Evolutionary conservation across 2,888 invertebrate species (phyloP), one percentile per base, ranked within the genome.

Genomic region (Bombylius major): DNA sequence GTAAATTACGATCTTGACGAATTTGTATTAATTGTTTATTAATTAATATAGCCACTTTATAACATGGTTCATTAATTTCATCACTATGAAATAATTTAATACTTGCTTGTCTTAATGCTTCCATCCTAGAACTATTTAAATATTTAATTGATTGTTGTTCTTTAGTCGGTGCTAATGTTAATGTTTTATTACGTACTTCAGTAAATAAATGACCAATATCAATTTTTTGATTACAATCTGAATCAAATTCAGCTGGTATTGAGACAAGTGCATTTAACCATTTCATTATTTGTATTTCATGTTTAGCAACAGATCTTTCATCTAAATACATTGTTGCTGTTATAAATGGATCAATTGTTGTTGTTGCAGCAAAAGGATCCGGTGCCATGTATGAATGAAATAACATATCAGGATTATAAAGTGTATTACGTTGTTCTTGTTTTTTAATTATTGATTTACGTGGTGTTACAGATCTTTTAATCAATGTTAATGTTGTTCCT

Each of bases 211-310:
- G 84, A 0, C 84, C 86, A 1, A 87, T 80, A 65, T 89, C 86
- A 12, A 87, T 77, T 67, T 80, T 79, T 57, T 77, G 76, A 56
- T 72, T 72, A 62, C 80, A 80, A n/a, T 79, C 72, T 47, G 82
- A 78, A 61, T 83, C 82, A 1, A 87, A 76, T 61, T 87, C 87
- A 0, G 81, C 78, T 0, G 88, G 88, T 1, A 89, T 86, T 5
- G 87, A 83, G 7, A 90, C 74, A 53, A 90, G 74, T 9, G 82
- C 83, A 69, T 90, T 89, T 0, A 90, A 72, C 89, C 89, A 90
- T 62, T 86, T 84, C 66, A 82, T 86, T 58, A 89, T 86, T 65
- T 85, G 82, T 1, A 68, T 73, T 70, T 86, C 85, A 68, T 88
- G 84, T 57, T 81, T 79, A 50, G 81, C 78, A 2, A 89, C 77